Evolutionary conservation across 53 echinoderm and acorn worm genomes (phyloP), one percentile per base, ranked within the genome.

Genomic region (Henricia sp.): DNA sequence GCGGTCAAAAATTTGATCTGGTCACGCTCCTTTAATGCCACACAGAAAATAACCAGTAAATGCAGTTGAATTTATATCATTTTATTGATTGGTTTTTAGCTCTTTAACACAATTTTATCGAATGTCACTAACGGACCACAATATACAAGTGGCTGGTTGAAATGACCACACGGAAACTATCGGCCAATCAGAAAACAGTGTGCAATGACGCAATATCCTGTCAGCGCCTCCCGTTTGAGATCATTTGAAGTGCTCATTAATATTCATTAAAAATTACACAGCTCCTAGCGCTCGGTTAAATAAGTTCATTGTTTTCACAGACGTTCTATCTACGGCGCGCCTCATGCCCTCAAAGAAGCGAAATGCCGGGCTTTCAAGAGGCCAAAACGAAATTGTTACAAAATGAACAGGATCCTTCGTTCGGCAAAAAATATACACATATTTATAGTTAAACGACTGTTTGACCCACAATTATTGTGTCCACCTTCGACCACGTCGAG

Each of bases 71-170:
- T 42, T 60, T 77, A 40, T 34, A 26, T 80, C 64, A 20, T 34
- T 64, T 80, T 80, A 63, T 80, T 80, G 46, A 80, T 76, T 19
- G 33, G 37, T 77, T 56, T 51, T 50, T 64, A 80, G 80, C 80
- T 80, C 50, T 19, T 43, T 64, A 80, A 80, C 64, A 80, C 29
- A 73, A 60, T 80, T 53, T 58, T 64, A 23, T 55, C 36, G 72
- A 51, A 72, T 78, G 80, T 50, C 63, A 80, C 80, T 77, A 77
- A 10, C 10, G 64, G 80, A 80, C 80, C 80, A 80, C 80, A 48
- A 64, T 64, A 64, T 80, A 80, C 80, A 80, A 57, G 48, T 63
- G 80, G 64, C 44, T 64, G 80, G 80, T 63, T 43, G 48, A 80
- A 64, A 46, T 25, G 44, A 46, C n/a, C 50, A 32, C 8, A 44